Evolutionary conservation across 2,113 vertebrate genomes (phyloP), one percentile per base, ranked within the genome.

Genomic region (Odontesthes bonariensis): DNA sequence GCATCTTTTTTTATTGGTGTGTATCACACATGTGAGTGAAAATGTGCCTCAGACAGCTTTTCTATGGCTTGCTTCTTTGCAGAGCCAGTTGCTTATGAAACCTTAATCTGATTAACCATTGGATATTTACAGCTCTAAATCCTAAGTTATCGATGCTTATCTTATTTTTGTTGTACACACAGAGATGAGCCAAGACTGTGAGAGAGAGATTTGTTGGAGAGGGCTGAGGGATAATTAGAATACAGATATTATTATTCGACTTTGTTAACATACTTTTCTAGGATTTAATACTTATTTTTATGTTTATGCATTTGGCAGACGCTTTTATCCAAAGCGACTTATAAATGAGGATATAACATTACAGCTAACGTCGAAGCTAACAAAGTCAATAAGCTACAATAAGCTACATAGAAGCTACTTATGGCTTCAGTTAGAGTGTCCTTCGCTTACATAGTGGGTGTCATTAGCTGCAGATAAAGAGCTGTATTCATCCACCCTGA

Each of bases 61-160:
- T 77, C 69, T 57, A 40, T 3, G 51, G 8, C 54, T 3, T 42
- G 14, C 57, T 73, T 35, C 42, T 53, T 66, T 68, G 69, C 63
- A 66, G 68, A 57, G 69, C 69, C 56, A 65, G 58, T 59, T 56
- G 81, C 69, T 74, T 87, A 84, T 86, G 82, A 85, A 80, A 69
- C 76, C 77, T 76, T 90, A 91, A 91, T 92, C 88, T 86, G 75
- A 90, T 90, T 92, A 90, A 66, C 88, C 40, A 71, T 12, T 42
- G 79, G 88, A 87, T 92, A 91, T 93, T 92, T 93, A 90, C 82
- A 83, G 90, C 88, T 81, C 77, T 83, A 82, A 92, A 57, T 89
- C 85, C 67, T 44, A 51, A 33, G 59, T 84, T 87, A 91, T 88
- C 86, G 60, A 82, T 81, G 81, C 75, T 74, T 75, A 88, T 86